These are phyloP conservation scores for Vipera ursinii DNA, from an alignment of 2,797 vertebrate species.

Conservation along the genomic window DNA sequence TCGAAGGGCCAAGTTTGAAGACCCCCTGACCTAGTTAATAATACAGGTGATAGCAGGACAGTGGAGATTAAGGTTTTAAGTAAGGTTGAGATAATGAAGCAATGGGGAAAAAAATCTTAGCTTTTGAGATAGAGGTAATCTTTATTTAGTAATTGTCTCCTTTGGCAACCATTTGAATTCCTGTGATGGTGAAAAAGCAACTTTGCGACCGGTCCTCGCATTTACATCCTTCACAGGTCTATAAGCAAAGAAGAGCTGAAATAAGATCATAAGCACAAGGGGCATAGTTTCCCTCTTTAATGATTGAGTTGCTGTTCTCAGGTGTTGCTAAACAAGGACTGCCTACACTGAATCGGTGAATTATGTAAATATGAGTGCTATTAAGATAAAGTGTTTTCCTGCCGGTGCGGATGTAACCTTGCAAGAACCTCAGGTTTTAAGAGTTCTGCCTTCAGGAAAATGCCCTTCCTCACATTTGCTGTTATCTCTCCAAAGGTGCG, in stretches of 20 bases:
- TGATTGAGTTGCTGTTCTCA: neutral
- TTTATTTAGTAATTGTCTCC: neutral
- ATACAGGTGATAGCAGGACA: neutral
- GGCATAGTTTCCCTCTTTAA: neutral
- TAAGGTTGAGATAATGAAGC: neutral
- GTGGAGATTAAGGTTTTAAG: neutral
- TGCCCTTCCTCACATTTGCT: neutral
- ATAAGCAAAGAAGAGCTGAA: too few species aligned
- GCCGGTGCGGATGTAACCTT: neutral
- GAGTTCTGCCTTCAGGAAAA: neutral
- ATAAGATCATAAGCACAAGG: neutral
- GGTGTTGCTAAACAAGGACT: neutral
- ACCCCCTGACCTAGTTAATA: neutral
- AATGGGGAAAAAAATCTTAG: neutral
- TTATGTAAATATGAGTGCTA: neutral
- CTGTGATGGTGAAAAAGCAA: neutral
- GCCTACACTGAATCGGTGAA: neutral
- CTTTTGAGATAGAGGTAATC: neutral
- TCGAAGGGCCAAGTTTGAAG: too few species aligned
- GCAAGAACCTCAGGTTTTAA: neutral
- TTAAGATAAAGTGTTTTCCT: neutral
- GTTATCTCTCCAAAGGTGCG: slow-evolving; percentile 77
- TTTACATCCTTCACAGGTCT: neutral
- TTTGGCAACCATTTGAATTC: neutral
- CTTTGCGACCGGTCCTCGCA: neutral